Evolutionary conservation across 2,797 vertebrate species (phyloP), one percentile per base, ranked within the genome.

Genomic region (Tokudaia muenninki): DNA sequence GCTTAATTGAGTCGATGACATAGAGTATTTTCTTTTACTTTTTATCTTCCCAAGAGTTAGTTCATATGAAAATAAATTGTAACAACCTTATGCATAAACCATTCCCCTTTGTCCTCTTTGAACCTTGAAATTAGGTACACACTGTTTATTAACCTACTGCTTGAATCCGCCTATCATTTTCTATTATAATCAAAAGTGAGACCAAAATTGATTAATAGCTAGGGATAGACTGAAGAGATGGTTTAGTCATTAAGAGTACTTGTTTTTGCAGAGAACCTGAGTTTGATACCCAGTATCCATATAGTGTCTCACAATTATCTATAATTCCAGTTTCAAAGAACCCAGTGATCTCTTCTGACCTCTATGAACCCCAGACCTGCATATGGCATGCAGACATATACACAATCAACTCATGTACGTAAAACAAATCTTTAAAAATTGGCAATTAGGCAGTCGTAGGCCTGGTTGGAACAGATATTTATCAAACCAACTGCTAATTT

Each of bases 161-260:
- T 44, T 29, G 50, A 50, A 90, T 75, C 31, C 63, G 63, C 9
- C 50, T 87, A 0, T 87, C 3, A 92, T 37, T 72, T 91, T 91
- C 0, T 9, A 50, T 31, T 61, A 70, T 8, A 80, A 4, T 74
- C 29, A 78, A 37, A 90, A 19, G 14, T 94, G 14, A 87, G 1
- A 50, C 79, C 55, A 87, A 63, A 96, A 95, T 83, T 81, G 89
- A 55, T 87, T 94, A 61, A n/a, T 29, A 92, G 57, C 24, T 44
- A 74, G 12, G 74, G 90, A 67, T 31, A 63, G 26, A 16, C 13
- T 47, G 81, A 63, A 63, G 14, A 21, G 2, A 31, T 44, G 14
- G 13, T 14, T 59, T 81, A 82, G 22, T 22, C 13, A 14, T 61
- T 61, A 59, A 44, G 4, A 83, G 14, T 37, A 44, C 24, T 61